Evolutionary conservation across 1,140 invertebrate genomes (phyloP), one percentile per base, ranked within the genome.

Genomic region (Hormaphis cornu): DNA sequence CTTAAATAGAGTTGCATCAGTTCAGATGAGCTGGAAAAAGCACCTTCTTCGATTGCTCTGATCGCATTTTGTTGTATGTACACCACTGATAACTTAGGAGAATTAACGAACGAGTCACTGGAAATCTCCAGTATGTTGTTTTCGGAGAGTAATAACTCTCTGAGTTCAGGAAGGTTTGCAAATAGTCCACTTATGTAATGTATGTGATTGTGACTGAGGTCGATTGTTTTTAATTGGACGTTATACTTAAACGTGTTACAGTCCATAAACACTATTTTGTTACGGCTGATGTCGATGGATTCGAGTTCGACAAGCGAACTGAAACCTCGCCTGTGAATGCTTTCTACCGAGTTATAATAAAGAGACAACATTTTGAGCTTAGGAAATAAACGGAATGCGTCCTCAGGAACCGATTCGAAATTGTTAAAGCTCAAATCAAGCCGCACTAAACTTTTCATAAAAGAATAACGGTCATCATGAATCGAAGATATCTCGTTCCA

Each of bases 51-150:
- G 52, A 95, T 84, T 71, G 83, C 80, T 40, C 86, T 80, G 37
- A 95, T 88, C 7, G 91, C 89, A 77, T 95, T 95, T 71, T 91
- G 87, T 75, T 93, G 89, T 50, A 95, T 79, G 78, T 94, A 91
- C 40, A 95, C 85, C 20, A 94, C 89, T 2, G 86, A 85, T 18
- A 95, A 80, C 56, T 85, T 85, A 1, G 82, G 76, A 6, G 89
- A 89, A 70, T 90, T 89, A 4, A 82, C 81, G 76, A 95, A 95
- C 12, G 89, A 87, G 71, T 91, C 86, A 5, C 85, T 83, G 0
- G 88, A 85, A 72, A 95, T 83, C 77, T 92, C 89, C 1, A 93
- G 77, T 53, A 95, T 89, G 76, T 94, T 94, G 76, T 95, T 95
- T 76, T 93, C 89, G 1, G 89, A 88, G n/a, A 95, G 79, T 76